Base-by-base conservation (phyloP, 1,140 invertebrate genomes). In the Lucilia cuprina region DNA sequence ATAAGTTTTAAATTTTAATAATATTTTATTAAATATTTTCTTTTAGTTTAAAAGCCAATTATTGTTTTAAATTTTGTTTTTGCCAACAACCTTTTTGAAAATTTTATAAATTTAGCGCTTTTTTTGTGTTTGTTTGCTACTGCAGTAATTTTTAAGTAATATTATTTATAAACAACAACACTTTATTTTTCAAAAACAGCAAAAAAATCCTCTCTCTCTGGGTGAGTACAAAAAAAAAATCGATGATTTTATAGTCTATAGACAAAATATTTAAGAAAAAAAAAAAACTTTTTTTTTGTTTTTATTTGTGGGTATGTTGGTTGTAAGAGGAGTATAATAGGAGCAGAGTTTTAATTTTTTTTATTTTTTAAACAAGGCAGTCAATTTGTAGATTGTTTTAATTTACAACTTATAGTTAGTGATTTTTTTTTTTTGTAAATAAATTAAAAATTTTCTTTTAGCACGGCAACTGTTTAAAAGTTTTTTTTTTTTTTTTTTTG, bases 231-330 rank as follows among this genome's bases (percentile, higher is more conserved):
- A 70, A 70, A 19, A 65, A n/a, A 70, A 70, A 70, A 70, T 70
- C 65, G 65, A 78, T 41, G 34, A 78, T 78, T 35, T 78, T 78
- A 78, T 78, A 78, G 34, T 78, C 34, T 41, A 78, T 41, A 49
- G 75, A 78, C 75, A 78, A 78, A 41, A 78, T 75, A 41, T 78
- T 35, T 35, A n/a, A 12, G 17, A 30, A n/a, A 12, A 41, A 30
- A 30, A 30, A 30, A 30, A 30, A 30, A 2, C 25, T 41, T 78
- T 7, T 78, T 78, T n/a, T 78, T 17, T 70, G 1, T n/a, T 60
- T 60, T 12, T n/a, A 60, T 12, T 60, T 60, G 55, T 60, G 10
- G 41, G 41, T 41, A 41, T 60, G n/a, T 60, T 14, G n/a, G 55
- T 60, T 14, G n/a, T 60, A 7, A n/a, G n/a, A 8, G 3, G 13